Percentiles rank a stretch among this genome's conserved stretches.
Evolutionary conservation across 2,797 vertebrate genomes (phyloP).

Genomic region (Naso thynnoides): DNA sequence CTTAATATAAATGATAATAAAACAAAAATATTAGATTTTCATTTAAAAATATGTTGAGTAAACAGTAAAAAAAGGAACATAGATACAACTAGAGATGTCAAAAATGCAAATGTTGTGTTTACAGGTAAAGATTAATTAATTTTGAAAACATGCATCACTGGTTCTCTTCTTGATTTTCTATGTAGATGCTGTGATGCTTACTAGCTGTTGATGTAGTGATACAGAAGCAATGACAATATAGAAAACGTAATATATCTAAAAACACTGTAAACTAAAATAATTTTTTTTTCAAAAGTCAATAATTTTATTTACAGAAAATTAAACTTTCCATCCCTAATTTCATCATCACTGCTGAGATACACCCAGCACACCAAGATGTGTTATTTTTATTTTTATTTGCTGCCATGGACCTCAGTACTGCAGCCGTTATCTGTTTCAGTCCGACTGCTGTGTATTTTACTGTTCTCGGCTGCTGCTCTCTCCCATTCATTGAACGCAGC

Average conservation of each 20-base stretch:
- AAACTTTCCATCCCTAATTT: too few relatives aligned
- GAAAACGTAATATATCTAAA: background rate
- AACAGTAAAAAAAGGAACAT: slow-evolving; percentile 6
- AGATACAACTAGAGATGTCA: background rate
- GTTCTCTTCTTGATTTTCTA: background rate
- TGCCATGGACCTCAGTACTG: too few relatives aligned
- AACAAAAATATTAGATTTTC: slow-evolving; percentile 1
- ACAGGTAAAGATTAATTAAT: background rate
- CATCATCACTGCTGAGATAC: too few relatives aligned
- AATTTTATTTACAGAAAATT: too few relatives aligned
- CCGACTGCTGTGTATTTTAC: slow-evolving; percentile 19
- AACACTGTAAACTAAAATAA: background rate
- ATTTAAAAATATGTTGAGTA: slow-evolving; percentile 11
- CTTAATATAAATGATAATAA: background rate
- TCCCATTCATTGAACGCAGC: slow-evolving; percentile 31
- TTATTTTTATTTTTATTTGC: too few relatives aligned
- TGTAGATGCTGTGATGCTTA: background rate
- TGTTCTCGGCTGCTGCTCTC: slow-evolving; percentile 25
- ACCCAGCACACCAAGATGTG: too few relatives aligned
- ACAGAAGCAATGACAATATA: background rate
- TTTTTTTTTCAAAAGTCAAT: too few relatives aligned
- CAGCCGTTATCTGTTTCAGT: slow-evolving; percentile 17
- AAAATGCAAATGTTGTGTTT: background rate
- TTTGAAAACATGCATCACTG: background rate
- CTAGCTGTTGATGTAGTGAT: background rate